A percentile compares a stretch with the other conserved stretches of the same genome.
Evolutionary conservation across 1,140 invertebrate genomes (phyloP).

Genomic region (Onthophagus taurus): DNA sequence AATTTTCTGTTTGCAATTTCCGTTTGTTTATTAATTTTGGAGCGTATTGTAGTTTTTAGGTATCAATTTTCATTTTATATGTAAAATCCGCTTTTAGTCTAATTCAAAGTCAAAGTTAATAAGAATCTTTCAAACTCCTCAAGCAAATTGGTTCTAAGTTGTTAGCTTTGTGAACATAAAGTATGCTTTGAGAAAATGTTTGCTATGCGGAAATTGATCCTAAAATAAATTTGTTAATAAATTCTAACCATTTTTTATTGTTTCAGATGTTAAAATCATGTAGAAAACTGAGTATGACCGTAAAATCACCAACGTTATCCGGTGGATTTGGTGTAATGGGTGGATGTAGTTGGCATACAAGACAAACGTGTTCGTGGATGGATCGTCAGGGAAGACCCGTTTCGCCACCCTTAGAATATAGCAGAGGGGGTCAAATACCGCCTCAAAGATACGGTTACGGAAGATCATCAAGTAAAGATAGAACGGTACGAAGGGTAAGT

Average conservation of each 20-base stretch:
- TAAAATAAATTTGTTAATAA: too few relatives aligned
- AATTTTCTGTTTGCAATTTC: too few relatives aligned
- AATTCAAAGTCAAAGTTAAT: too few relatives aligned
- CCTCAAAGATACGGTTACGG: conserved; percentile 39
- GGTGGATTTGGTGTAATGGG: conserved; percentile 38
- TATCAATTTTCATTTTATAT: too few relatives aligned
- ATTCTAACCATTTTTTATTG: conserved; percentile 1
- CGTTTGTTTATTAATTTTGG: too few relatives aligned
- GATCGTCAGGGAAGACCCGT: conserved; percentile 77
- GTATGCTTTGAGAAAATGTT: too few relatives aligned
- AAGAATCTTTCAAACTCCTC: too few relatives aligned
- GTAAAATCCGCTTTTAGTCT: too few relatives aligned
- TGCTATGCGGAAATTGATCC: too few relatives aligned
- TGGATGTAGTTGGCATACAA: conserved; percentile 48
- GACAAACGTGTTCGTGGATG: conserved; percentile 86
- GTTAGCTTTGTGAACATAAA: too few relatives aligned
- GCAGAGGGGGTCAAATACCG: conserved; percentile 35
- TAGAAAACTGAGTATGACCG: conserved; percentile 76
- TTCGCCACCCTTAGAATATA: conserved; percentile 66
- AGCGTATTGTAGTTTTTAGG: too few relatives aligned
- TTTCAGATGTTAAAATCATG: conserved; percentile 80
- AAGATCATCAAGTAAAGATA: conserved; percentile 46
- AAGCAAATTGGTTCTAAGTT: too few relatives aligned
- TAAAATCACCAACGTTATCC: conserved; percentile 55
- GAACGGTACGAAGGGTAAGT: conserved; percentile 47